Percentiles rank a stretch among this genome's conserved stretches.
These are phyloP conservation scores for Pristionchus fissidentatus DNA, from an alignment of 2,888 invertebrate genomes.

Conservation along the genomic window DNA sequence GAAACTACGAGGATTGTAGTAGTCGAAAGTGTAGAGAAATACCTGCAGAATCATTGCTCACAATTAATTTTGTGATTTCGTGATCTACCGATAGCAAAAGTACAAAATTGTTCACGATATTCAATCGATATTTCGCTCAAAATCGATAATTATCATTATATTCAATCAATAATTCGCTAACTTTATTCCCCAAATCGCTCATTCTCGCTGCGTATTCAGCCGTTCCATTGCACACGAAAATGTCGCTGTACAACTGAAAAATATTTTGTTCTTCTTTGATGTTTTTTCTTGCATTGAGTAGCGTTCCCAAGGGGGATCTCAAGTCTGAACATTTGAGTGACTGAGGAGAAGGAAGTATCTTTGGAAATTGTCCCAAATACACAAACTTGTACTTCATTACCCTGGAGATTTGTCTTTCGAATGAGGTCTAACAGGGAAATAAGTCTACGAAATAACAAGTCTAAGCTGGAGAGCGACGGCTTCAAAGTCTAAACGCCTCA, in stretches of 20 bases:
- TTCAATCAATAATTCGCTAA: not conserved
- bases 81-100: constrained; percentile 3
- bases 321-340: too few relatives aligned
- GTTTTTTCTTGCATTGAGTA: too few relatives aligned
- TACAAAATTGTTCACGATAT: not conserved
- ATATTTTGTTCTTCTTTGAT: too few relatives aligned
- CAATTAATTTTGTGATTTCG: not conserved
- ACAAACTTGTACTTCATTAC: too few relatives aligned
- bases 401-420: too few relatives aligned
- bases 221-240: constrained; percentile 66
- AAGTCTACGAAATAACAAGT: too few relatives aligned
- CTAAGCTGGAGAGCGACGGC: too few relatives aligned
- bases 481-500: too few relatives aligned
- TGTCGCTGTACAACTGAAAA: constrained; percentile 66
- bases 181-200: constrained; percentile 60
- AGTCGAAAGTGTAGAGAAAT: constrained; percentile 67
- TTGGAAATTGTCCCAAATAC: too few relatives aligned
- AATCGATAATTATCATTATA: not conserved
- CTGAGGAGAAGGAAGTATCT: too few relatives aligned
- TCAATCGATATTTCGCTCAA: not conserved
- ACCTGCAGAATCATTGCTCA: constrained; percentile 42
- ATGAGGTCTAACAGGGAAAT: too few relatives aligned
- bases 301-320: too few relatives aligned
- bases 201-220: constrained; percentile 61
- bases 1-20: constrained; percentile 67